Evolutionary conservation across 2,888 invertebrate species (phyloP).

Genomic region (Falcaria lacertinaria): DNA sequence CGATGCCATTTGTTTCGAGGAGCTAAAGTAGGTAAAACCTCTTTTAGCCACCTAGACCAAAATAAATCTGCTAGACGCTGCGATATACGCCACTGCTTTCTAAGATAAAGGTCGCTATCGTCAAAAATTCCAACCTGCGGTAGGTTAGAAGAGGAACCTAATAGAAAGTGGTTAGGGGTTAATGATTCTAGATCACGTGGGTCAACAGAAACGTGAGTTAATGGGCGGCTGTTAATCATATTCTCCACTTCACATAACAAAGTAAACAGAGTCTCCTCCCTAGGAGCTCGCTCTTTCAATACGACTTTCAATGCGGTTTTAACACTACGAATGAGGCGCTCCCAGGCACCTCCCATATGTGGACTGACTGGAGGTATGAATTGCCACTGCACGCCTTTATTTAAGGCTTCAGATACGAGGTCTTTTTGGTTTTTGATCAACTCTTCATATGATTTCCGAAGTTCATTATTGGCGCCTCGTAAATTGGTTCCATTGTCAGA

Average conservation of each 20-base stretch:
- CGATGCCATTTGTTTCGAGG: no score
- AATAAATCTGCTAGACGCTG: no score
- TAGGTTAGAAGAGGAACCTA: conserved; percentile 14
- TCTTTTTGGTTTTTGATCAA: neutral
- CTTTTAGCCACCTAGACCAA: no score
- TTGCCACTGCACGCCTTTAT: neutral
- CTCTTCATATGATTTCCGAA: conserved; percentile 1
- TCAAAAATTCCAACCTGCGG: neutral
- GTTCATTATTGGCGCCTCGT: conserved; percentile 6
- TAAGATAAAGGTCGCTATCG: no score
- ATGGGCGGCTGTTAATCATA: conserved; percentile 7
- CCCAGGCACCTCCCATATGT: no score
- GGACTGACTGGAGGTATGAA: conserved; percentile 1
- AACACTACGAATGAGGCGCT: no score
- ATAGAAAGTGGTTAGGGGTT: conserved; percentile 8
- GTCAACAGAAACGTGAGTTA: no score
- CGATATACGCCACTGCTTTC: no score
- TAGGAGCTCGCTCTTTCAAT: conserved; percentile 7
- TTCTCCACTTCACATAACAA: conserved; percentile 10
- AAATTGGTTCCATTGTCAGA: conserved; percentile 17
- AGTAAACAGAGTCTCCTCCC: conserved; percentile 8
- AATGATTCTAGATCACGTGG: neutral
- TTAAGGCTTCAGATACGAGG: neutral
- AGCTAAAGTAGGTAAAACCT: no score
- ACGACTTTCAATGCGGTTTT: conserved; percentile 3